Evolutionary conservation across 2,888 invertebrate species (phyloP).

Genomic region (Caenorhabditis sinica): DNA sequence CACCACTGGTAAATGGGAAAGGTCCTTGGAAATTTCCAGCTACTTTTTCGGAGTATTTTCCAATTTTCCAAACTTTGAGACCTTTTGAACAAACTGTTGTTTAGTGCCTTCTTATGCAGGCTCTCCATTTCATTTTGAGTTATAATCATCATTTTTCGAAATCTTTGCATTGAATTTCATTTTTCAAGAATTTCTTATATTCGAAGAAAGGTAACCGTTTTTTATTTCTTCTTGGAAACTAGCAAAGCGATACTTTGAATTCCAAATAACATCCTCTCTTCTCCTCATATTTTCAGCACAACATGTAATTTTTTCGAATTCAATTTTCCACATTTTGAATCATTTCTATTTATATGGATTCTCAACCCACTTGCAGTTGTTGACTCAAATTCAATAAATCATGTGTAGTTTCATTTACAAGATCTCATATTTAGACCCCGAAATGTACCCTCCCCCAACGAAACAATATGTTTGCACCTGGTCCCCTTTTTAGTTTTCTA

Average conservation of each 20-base stretch:
- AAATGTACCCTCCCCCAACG: background rate
- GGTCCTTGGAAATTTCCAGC: too few species aligned
- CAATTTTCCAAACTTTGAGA: too few species aligned
- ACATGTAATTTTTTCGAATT: background rate
- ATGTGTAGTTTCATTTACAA: conserved; percentile 8
- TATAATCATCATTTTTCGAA: background rate
- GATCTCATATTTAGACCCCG: background rate
- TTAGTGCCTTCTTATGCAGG: too few species aligned
- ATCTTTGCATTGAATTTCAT: background rate
- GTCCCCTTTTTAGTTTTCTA: background rate
- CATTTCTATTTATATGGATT: background rate
- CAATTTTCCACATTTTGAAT: background rate
- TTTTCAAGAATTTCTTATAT: background rate
- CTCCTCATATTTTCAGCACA: background rate
- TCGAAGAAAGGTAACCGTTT: background rate
- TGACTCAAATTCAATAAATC: conserved; percentile 4
- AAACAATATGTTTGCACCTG: conserved; percentile 19
- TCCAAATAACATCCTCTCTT: background rate
- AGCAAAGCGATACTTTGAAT: background rate
- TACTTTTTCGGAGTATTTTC: too few species aligned
- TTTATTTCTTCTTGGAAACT: conserved; percentile 6
- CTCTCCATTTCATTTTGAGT: too few species aligned
- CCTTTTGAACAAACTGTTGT: too few species aligned
- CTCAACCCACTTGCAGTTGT: too few species aligned
- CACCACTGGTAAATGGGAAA: too few species aligned